phyloP scores from a whole-genome alignment of 2,113 vertebrate species.

The Mirounga angustirostris region DNA sequence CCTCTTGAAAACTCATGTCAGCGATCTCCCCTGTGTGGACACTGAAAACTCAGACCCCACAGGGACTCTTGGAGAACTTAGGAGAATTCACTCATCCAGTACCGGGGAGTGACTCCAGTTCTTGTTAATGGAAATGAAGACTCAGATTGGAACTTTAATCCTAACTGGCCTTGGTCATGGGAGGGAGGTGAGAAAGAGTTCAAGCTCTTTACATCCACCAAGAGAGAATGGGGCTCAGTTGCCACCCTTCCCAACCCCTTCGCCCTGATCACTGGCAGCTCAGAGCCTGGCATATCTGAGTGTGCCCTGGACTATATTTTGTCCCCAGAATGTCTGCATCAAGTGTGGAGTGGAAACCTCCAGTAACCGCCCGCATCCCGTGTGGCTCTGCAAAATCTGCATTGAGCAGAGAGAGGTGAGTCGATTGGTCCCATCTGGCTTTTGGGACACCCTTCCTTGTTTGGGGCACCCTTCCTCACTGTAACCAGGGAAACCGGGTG shows the following conservation, averaged over 20 bases:
- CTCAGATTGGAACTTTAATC: neutral
- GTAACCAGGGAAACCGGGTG: neutral
- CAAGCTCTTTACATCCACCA: neutral
- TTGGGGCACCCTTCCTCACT: fast-evolving
- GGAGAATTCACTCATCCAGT: neutral
- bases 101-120: neutral
- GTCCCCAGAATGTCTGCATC: constrained; percentile 93
- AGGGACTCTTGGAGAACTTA: neutral
- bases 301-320: constrained; percentile 32
- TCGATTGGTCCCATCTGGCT: neutral
- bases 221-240: fast-evolving
- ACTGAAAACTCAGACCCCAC: neutral
- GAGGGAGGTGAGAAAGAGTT: neutral
- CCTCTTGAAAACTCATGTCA: neutral
- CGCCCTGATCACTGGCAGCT: neutral
- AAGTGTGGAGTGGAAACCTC: constrained; percentile 92
- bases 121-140: neutral
- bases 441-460: too few species aligned
- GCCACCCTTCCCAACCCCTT: neutral
- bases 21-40: neutral
- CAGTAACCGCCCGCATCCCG: constrained; percentile 89
- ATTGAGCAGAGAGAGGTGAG: constrained; percentile 96
- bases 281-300: neutral
- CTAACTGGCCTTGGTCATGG: neutral
- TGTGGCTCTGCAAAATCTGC: constrained; percentile 98